Evolutionary conservation across 2,113 vertebrate species (phyloP), one percentile per base, ranked within the genome.

Genomic region (Chloebia gouldiae): DNA sequence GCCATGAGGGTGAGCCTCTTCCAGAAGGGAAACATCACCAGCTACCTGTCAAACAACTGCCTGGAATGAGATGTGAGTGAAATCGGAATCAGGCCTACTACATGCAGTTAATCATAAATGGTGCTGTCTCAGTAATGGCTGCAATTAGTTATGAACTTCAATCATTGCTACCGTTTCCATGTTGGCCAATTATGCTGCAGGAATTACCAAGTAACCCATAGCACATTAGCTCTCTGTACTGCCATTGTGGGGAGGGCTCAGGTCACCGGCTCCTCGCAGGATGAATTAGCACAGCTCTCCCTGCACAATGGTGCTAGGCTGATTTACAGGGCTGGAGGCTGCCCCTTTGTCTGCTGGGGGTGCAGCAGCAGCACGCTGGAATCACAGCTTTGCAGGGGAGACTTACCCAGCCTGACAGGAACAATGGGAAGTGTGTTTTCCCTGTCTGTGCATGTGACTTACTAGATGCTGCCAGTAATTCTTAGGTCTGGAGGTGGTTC

Each of bases 111-210:
- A 72, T 90, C 84, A 94, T 89, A 90, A 94, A 83, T 90, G 90
- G 91, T 27, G 68, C 78, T 92, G 90, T 77, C 89, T 82, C 0
- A 1, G 81, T 95, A 86, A 93, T 66, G 78, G 71, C 75, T 76
- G 92, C 92, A 87, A 88, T 93, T 94, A 88, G 88, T 94, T 88
- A 66, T 66, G 81, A 96, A 88, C 93, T 88, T 91, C 68, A 93
- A 1, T 92, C 63, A 42, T 91, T 90, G 57, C 94, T 80, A 70
- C 65, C 2, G 1, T 54, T 94, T 91, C 90, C 83, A 8, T 80
- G 89, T 91, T 88, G 87, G 94, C 95, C 79, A 93, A 85, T 92
- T 95, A 88, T 39, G 76, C 88, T 64, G 79, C 64, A 92, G 92
- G 73, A 91, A 90, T 94, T 90, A 83, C 56, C 82, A 68, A 81